These are phyloP conservation scores for Clangula hyemalis DNA, from an alignment of 2,797 vertebrate genomes.

Conservation along the genomic window DNA sequence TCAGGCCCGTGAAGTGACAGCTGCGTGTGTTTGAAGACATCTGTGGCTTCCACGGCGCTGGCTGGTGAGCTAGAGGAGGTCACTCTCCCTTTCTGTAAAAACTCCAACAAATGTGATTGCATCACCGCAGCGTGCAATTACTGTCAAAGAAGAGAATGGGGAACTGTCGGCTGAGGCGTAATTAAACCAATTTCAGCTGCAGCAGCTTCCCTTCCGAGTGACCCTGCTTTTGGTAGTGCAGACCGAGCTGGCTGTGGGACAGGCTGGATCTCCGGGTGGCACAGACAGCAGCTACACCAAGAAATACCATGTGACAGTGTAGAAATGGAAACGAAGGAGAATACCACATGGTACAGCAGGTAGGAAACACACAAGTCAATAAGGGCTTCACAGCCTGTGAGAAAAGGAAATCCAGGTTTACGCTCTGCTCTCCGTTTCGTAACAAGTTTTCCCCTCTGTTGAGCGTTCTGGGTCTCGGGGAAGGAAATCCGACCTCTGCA, in stretches of 20 bases:
- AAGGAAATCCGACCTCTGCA: not conserved
- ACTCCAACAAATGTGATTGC: not conserved
- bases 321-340: not conserved
- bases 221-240: not conserved
- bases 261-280: not conserved
- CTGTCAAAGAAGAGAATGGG: not conserved
- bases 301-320: fast-evolving
- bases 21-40: not conserved
- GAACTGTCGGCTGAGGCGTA: not conserved
- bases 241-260: fast-evolving
- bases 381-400: not conserved
- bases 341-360: not conserved
- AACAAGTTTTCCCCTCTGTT: not conserved
- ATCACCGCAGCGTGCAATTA: not conserved
- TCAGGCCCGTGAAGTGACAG: not conserved
- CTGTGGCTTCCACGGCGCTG: fast-evolving
- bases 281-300: fast-evolving
- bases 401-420: not conserved
- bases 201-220: not conserved
- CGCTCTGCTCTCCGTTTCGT: not conserved
- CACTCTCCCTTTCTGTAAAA: not conserved
- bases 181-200: not conserved
- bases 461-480: not conserved
- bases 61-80: not conserved
- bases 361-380: not conserved